These are phyloP conservation scores for Gastrophryne carolinensis DNA, from an alignment of 2,797 vertebrate species.

Conservation along the genomic window DNA sequence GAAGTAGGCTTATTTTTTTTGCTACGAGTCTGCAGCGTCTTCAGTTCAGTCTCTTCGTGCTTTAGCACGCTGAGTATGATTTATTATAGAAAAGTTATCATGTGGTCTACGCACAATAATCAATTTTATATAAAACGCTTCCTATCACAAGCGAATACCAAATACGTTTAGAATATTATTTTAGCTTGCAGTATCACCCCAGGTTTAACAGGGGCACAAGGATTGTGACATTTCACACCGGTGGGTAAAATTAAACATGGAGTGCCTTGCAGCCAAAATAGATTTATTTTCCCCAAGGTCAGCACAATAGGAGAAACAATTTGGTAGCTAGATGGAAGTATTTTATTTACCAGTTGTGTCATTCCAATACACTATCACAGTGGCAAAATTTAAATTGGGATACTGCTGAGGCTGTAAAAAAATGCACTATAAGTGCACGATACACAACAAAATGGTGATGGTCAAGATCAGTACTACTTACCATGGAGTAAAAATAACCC, in stretches of 20 bases:
- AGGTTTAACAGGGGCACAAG: not conserved
- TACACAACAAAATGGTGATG: not conserved
- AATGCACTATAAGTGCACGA: not conserved
- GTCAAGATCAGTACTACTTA: conserved; percentile 79
- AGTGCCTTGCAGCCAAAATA: not conserved
- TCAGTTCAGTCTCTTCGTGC: conserved; percentile 99
- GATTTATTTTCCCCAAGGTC: not conserved
- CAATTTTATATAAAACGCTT: conserved; percentile 87
- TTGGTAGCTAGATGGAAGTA: not conserved
- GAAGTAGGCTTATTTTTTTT: conserved; percentile 99
- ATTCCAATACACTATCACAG: not conserved
- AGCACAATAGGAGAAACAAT: too few relatives aligned
- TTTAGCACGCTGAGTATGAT: conserved; percentile 99
- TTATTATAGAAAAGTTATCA: conserved; percentile 99
- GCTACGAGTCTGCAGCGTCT: conserved; percentile 99
- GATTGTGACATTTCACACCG: conserved; percentile 13
- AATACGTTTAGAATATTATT: conserved; percentile 59
- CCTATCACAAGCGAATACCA: conserved; percentile 76
- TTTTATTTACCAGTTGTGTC: not conserved
- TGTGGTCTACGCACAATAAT: conserved; percentile 96
- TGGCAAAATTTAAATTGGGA: not conserved
- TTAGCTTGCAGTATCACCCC: conserved; percentile 10
- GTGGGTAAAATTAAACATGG: not conserved
- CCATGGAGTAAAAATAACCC: conserved; percentile 71
- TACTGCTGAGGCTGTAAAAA: conserved; percentile 18